Conservation (phyloP, 1,140 invertebrate genomes). For the Drosophila simulans region DNA sequence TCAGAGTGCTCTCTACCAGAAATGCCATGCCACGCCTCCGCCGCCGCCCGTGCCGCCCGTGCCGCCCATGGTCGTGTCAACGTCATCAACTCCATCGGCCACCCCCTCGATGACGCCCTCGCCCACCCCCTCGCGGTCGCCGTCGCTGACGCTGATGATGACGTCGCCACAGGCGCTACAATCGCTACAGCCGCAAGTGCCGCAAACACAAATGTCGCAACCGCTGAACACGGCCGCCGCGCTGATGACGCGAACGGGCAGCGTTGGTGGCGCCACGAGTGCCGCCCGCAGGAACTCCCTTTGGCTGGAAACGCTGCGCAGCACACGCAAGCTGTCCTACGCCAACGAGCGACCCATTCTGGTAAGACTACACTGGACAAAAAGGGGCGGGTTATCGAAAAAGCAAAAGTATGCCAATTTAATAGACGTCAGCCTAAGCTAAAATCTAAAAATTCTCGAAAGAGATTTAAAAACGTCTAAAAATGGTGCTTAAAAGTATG, state of each 20-base stretch:
- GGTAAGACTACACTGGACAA: constrained; percentile 47
- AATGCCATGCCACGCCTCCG: constrained; percentile 28
- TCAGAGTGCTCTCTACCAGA: constrained; percentile 46
- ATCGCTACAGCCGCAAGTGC: constrained; percentile 2
- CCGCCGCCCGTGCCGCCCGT: constrained; percentile 1
- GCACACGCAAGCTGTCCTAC: constrained; percentile 72
- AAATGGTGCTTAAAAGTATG: too few species aligned
- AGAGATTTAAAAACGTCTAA: not conserved
- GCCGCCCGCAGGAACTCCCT: constrained; percentile 69
- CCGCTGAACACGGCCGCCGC: constrained; percentile 18
- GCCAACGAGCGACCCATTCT: constrained; percentile 66
- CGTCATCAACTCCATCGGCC: constrained; percentile 31
- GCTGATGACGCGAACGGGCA: constrained; percentile 63
- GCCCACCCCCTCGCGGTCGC: constrained; percentile 10
- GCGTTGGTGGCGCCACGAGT: constrained; percentile 61
- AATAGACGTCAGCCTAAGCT: too few species aligned
- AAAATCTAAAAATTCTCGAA: too few species aligned
- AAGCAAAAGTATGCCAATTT: not conserved
- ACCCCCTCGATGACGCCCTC: not conserved
- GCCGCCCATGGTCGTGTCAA: constrained; percentile 30
- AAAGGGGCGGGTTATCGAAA: not conserved
- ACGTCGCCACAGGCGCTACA: constrained; percentile 12
- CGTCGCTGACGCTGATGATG: constrained; percentile 17
- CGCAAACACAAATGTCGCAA: constrained; percentile 6
- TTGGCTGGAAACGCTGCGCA: constrained; percentile 71